phyloP scores from a whole-genome alignment of 2,113 vertebrate species.

The Shinisaurus crocodilurus region DNA sequence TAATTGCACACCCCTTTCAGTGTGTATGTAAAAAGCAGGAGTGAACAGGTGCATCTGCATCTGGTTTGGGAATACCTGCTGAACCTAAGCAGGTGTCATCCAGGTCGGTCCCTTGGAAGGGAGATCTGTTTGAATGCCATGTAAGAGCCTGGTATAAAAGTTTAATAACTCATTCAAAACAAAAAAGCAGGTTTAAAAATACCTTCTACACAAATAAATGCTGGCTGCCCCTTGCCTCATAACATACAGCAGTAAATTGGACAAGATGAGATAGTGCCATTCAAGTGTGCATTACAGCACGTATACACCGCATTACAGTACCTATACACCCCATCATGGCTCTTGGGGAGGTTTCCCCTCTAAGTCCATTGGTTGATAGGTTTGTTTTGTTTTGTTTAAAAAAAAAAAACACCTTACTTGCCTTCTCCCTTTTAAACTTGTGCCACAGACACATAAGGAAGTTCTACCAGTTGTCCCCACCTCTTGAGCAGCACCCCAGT shows the following conservation, averaged over 20 bases:
- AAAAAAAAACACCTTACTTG: too few species aligned
- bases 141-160: background rate
- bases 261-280: background rate
- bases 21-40: too few species aligned
- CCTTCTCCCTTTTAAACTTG: too few species aligned
- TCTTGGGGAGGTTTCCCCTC: background rate
- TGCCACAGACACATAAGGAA: too few species aligned
- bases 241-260: background rate
- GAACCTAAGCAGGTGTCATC: background rate
- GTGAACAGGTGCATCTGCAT: too few species aligned
- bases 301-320: background rate
- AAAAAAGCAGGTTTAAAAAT: background rate
- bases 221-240: background rate
- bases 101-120: background rate
- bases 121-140: background rate
- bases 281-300: background rate
- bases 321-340: background rate
- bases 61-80: background rate
- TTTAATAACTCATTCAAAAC: background rate
- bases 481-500: too few species aligned
- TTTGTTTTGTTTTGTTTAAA: background rate
- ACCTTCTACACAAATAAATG: background rate
- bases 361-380: background rate
- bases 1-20: background rate
- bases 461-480: too few species aligned